Evolutionary conservation across 2,888 invertebrate species (phyloP).

Genomic region (Caenorhabditis zanzibari): DNA sequence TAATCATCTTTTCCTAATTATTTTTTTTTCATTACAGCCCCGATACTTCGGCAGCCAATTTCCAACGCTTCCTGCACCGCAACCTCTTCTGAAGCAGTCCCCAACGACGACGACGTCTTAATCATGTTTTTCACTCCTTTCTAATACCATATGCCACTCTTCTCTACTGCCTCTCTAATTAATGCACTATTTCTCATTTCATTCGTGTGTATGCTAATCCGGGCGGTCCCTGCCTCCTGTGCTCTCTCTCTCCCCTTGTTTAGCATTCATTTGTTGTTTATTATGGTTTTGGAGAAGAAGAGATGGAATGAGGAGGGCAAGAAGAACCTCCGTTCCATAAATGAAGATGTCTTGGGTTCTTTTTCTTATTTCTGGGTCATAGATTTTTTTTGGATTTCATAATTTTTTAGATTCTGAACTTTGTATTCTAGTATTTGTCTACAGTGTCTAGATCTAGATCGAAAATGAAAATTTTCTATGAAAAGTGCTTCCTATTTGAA

Average conservation of each 20-base stretch:
- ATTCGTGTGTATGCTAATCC: slow-evolving; percentile 64
- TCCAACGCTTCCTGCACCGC: slow-evolving; percentile 57
- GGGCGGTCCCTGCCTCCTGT: slow-evolving; percentile 16
- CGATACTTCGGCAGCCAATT: slow-evolving; percentile 53
- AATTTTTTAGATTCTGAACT: too few relatives aligned
- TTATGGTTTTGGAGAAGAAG: slow-evolving; percentile 35
- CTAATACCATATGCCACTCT: slow-evolving; percentile 58
- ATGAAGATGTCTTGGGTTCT: slow-evolving; percentile 22
- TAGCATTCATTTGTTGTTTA: slow-evolving; percentile 61
- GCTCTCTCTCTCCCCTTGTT: slow-evolving; percentile 32
- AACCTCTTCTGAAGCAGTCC: slow-evolving; percentile 50
- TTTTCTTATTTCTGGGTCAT: neutral
- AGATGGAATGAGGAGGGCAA: neutral
- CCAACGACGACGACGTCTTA: slow-evolving; percentile 2
- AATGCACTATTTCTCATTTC: slow-evolving; percentile 30
- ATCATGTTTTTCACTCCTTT: slow-evolving; percentile 45
- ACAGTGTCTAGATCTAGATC: too few relatives aligned
- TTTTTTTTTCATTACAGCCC: slow-evolving; percentile 37
- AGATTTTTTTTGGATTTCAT: neutral
- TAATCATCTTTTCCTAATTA: slow-evolving; percentile 4
- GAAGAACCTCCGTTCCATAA: neutral
- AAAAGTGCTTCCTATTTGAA: too few relatives aligned
- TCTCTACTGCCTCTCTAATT: slow-evolving; percentile 30
- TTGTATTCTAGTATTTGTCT: too few relatives aligned
- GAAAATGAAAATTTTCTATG: too few relatives aligned